Evolutionary conservation across 2,113 vertebrate species (phyloP), one percentile per base, ranked within the genome.

Genomic region (Reinhardtius hippoglossoides): DNA sequence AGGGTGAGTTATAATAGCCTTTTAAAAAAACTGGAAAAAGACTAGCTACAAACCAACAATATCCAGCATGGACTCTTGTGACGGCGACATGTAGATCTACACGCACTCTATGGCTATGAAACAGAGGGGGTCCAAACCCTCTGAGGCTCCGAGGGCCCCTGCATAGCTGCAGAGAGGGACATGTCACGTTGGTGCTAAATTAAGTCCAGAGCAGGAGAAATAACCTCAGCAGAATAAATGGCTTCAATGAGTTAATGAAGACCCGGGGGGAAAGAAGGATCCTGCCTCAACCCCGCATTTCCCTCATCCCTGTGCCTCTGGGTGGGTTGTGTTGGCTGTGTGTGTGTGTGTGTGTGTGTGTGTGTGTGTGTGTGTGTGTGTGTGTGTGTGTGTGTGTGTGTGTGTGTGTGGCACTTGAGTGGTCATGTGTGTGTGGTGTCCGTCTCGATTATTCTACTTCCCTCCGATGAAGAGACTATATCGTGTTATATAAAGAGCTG

Each of bases 241-340:
- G 70, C 82, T 88, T 84, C 79, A 89, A 80, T 92, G 76, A 91
- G 87, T 74, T 91, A 91, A 90, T 87, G 87, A 89, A 87, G 78
- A 86, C 87, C 86, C 50, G 0, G 81, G 80, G 90, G 90, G 73
- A 81, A 67, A 65, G 54, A 83, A 74, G 80, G 83, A 76, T 82
- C 67, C 46, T 46, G 57, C 42, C 71, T 79, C 69, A 63, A 66
- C 40, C 35, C 54, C 31, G 48, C 16, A 3, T 62, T 85, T 76
- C 62, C 40, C 56, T 62, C 35, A 18, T 52, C 37, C 26, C 37
- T 44, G 50, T 54, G 26, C 23, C 15, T 58, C 8, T 50, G 23
- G 50, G 50, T 71, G 27, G 77, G 24, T 65, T 13, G 48, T 76
- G 59, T 50, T 52, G 23, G 24, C 48, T 20, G 2, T 63, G 20